phyloP scores from a whole-genome alignment of 1,140 invertebrate genomes.

The Temnothorax longispinosus region DNA sequence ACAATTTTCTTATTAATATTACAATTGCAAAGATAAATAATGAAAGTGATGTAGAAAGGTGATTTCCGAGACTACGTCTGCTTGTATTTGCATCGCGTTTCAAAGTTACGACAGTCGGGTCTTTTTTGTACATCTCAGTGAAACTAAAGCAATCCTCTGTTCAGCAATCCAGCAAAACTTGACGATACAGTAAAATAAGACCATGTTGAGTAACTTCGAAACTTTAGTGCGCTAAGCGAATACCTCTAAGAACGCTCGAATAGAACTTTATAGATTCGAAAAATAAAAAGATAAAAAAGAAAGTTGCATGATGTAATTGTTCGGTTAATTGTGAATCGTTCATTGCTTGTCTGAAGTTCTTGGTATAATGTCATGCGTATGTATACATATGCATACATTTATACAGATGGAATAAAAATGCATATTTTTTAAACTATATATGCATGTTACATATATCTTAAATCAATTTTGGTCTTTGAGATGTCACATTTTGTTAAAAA shows the following conservation, averaged over 20 bases:
- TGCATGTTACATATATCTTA: neutral
- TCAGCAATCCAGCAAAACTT: constrained; percentile 35
- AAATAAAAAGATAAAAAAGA: neutral
- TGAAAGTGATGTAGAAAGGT: neutral
- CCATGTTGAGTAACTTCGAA: constrained; percentile 11
- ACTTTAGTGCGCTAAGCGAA: constrained; percentile 38
- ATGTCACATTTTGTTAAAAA: neutral
- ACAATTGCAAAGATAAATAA: neutral
- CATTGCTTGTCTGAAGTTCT: neutral
- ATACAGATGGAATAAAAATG: neutral
- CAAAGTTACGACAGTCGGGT: constrained; percentile 31
- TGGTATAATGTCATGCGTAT: neutral
- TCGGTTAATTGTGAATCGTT: neutral
- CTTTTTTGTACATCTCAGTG: constrained; percentile 33
- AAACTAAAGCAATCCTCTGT: constrained; percentile 34
- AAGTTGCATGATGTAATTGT: neutral
- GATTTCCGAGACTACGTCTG: constrained; percentile 10
- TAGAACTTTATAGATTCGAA: constrained; percentile 21
- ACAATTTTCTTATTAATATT: constrained; percentile 1
- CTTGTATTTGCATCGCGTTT: constrained; percentile 7
- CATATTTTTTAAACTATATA: neutral
- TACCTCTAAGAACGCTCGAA: constrained; percentile 25
- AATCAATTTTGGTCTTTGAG: neutral
- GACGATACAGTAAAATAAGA: constrained; percentile 43
- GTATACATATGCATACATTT: neutral